Base-by-base conservation (phyloP, 2,797 vertebrate genomes). In the Euthynnus affinis region DNA sequence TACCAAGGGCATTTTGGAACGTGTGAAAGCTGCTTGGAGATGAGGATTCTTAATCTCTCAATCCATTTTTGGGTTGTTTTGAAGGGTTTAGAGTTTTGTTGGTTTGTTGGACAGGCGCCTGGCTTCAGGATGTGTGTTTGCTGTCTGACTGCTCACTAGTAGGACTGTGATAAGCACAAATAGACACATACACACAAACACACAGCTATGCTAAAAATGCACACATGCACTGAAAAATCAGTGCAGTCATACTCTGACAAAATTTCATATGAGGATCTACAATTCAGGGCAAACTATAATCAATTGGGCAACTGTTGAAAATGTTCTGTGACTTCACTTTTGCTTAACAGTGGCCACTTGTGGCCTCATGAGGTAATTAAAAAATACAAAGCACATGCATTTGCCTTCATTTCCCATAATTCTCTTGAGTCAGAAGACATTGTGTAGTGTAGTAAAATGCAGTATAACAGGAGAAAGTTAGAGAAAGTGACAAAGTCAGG, bases 11-110 rank as follows among this genome's bases (percentile, higher is more conserved):
- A 84, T 66, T 84, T 79, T 61, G 40, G 25, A 80, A 86, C 2
- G 49, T 66, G 58, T 82, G 58, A 84, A 81, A 87, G 79, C 76
- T 75, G 68, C 68, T 81, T 63, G 46, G 57, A 63, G 80, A 72
- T 77, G 53, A 72, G 44, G 69, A 42, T 67, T 59, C 1, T 14
- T 76, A 88, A 87, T 87, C 82, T 80, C 69, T 80, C 60, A 65
- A 57, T 81, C 80, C 56, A 83, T 88, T 44, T 76, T 67, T 79
- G 34, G 70, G 56, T 75, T 76, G 20, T 62, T 87, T 80, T 64
- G 29, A 83, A 83, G 68, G 64, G 53, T 81, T 86, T 48, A 44
- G 42, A 44, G 42, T 44, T 17, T 76, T 62, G 44, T 25, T 55
- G 61, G 40, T 87, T 63, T 68, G 72, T 53, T 70, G 70, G 60